A percentile compares a stretch with the other conserved stretches of the same genome.
phyloP scores from a whole-genome alignment of 2,113 vertebrate genomes.

The Pogona vitticeps region DNA sequence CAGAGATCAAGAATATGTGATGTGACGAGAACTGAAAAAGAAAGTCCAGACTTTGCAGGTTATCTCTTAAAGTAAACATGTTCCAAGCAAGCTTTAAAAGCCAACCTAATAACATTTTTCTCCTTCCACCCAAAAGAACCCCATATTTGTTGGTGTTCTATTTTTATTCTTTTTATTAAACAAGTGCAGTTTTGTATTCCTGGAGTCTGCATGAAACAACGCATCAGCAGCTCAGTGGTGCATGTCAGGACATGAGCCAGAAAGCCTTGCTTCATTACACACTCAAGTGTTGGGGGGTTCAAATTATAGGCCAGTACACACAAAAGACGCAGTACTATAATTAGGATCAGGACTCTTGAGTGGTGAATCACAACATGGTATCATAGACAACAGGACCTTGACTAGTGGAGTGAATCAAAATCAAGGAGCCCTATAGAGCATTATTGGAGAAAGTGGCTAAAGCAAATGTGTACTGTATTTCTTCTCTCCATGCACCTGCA shows the following conservation, averaged over 20 bases:
- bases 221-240: conserved; percentile 46
- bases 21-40: conserved; percentile 37
- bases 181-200: conserved; percentile 31
- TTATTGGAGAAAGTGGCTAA: background rate
- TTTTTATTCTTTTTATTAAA: conserved; percentile 41
- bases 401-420: conserved; percentile 18
- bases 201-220: conserved; percentile 21
- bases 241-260: conserved; percentile 36
- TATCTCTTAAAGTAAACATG: conserved; percentile 2
- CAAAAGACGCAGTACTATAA: conserved; percentile 44
- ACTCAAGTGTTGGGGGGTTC: conserved; percentile 58
- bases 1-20: conserved; percentile 25
- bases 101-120: background rate
- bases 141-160: conserved; percentile 20
- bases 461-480: background rate
- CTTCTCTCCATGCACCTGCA: background rate
- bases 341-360: conserved; percentile 24
- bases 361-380: conserved; percentile 49
- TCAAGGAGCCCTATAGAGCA: conserved; percentile 2
- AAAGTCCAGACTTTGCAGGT: conserved; percentile 17
- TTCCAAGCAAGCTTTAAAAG: conserved; percentile 29
- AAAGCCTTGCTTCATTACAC: conserved; percentile 55
- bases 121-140: background rate
- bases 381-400: background rate
- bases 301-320: conserved; percentile 59